Evolutionary conservation across 1,140 invertebrate species (phyloP).

Genomic region (Asbolus verrucosus): DNA sequence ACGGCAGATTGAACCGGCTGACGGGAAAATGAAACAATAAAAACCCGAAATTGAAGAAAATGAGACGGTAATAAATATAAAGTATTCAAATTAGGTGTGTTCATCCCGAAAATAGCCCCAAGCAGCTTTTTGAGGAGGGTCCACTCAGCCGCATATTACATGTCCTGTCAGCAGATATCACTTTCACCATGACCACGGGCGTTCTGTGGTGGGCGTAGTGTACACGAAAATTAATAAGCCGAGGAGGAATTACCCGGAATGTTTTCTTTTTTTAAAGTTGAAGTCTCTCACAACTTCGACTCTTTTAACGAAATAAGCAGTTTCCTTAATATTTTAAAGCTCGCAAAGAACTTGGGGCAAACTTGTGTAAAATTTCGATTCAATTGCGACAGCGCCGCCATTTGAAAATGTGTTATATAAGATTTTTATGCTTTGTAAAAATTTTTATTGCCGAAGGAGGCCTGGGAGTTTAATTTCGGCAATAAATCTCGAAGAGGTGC

Average conservation of each 20-base stretch:
- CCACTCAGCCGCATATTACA: constrained; percentile 13
- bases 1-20: too few relatives aligned
- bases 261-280: too few relatives aligned
- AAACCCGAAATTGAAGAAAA: constrained; percentile 23
- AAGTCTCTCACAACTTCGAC: too few relatives aligned
- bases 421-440: neutral
- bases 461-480: neutral
- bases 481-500: constrained; percentile 16
- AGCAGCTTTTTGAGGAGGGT: constrained; percentile 12
- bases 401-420: too few relatives aligned
- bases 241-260: too few relatives aligned
- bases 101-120: neutral
- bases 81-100: constrained; percentile 37
- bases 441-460: neutral
- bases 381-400: constrained; percentile 10
- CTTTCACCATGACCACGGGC: neutral
- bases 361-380: constrained; percentile 21
- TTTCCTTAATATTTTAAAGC: too few relatives aligned
- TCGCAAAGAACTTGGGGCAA: neutral
- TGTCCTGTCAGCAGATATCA: constrained; percentile 12
- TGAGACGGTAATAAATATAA: constrained; percentile 31
- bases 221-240: neutral
- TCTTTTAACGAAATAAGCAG: too few relatives aligned
- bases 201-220: neutral
- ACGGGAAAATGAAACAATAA: constrained; percentile 1